These are phyloP conservation scores for Copidosoma aretas DNA, from an alignment of 2,888 invertebrate genomes.

Conservation along the genomic window DNA sequence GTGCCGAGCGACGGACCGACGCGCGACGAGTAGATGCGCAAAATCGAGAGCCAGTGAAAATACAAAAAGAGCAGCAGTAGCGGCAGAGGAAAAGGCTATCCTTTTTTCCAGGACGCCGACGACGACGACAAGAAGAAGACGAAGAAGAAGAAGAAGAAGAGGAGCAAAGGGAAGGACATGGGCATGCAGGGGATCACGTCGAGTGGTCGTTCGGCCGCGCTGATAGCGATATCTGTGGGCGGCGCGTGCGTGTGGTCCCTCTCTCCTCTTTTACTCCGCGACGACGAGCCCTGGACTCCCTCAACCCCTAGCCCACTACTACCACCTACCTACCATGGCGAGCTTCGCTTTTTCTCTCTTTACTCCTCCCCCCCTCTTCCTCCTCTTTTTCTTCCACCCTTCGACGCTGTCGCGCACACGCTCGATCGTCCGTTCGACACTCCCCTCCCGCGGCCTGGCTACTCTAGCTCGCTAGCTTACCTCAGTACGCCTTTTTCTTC, in stretches of 20 bases:
- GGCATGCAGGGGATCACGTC: constrained; percentile 61
- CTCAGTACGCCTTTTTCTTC: constrained; percentile 11
- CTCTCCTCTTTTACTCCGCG: constrained; percentile 26
- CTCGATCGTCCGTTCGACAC: constrained; percentile 26
- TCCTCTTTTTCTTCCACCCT: constrained; percentile 12
- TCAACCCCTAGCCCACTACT: constrained; percentile 10
- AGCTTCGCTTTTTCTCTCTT: constrained; percentile 4
- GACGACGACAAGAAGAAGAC: neutral
- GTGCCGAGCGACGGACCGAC: neutral
- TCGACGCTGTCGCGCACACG: constrained; percentile 41
- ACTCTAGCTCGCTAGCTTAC: constrained; percentile 1
- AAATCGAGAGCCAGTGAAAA: neutral
- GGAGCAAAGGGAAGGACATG: constrained; percentile 49
- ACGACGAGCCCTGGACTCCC: constrained; percentile 4
- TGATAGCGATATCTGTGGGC: constrained; percentile 63
- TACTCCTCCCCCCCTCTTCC: neutral
- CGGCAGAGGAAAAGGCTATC: constrained; percentile 1
- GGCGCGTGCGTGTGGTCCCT: constrained; percentile 62
- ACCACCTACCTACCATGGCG: neutral
- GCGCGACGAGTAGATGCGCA: neutral
- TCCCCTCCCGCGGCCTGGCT: neutral
- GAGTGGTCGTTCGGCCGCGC: constrained; percentile 53
- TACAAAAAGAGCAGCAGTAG: neutral
- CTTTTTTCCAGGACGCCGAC: constrained; percentile 5
- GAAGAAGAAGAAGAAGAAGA: neutral